Evolutionary conservation across 2,888 invertebrate genomes (phyloP).

Genomic region (Perizoma affinitatum): DNA sequence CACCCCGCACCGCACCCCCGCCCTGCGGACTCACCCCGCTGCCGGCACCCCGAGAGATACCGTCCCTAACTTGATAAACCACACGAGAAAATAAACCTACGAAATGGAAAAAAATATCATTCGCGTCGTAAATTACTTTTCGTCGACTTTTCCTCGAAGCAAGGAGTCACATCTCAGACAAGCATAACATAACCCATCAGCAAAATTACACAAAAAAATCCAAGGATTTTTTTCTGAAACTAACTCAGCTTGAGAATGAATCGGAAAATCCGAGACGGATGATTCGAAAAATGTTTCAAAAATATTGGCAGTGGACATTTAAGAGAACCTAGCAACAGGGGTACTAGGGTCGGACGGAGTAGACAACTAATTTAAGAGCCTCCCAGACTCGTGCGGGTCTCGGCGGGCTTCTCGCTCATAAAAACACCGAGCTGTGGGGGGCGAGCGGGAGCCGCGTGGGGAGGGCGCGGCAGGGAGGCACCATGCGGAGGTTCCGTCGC

Average conservation of each 20-base stretch:
- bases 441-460: conserved; percentile 66
- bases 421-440: conserved; percentile 72
- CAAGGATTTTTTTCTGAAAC: too few relatives aligned
- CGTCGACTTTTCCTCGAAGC: conserved; percentile 47
- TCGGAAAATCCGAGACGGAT: too few relatives aligned
- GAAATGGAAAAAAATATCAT: conserved; percentile 81
- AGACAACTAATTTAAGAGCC: conserved; percentile 75
- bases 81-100: conserved; percentile 81
- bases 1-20: conserved; percentile 62
- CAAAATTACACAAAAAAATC: too few relatives aligned
- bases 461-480: conserved; percentile 64
- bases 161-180: conserved; percentile 19
- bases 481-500: conserved; percentile 83
- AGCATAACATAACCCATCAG: neutral
- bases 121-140: conserved; percentile 64
- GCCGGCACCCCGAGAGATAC: conserved; percentile 64
- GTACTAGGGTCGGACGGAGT: conserved; percentile 53
- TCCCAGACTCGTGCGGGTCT: conserved; percentile 69
- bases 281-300: too few relatives aligned
- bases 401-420: conserved; percentile 75
- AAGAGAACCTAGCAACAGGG: conserved; percentile 53
- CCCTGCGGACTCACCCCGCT: conserved; percentile 74
- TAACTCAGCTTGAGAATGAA: too few relatives aligned
- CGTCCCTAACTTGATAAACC: conserved; percentile 81
- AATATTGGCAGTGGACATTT: neutral